These are phyloP conservation scores for Frankliniella intonsa DNA, from an alignment of 2,888 invertebrate genomes.

Conservation along the genomic window DNA sequence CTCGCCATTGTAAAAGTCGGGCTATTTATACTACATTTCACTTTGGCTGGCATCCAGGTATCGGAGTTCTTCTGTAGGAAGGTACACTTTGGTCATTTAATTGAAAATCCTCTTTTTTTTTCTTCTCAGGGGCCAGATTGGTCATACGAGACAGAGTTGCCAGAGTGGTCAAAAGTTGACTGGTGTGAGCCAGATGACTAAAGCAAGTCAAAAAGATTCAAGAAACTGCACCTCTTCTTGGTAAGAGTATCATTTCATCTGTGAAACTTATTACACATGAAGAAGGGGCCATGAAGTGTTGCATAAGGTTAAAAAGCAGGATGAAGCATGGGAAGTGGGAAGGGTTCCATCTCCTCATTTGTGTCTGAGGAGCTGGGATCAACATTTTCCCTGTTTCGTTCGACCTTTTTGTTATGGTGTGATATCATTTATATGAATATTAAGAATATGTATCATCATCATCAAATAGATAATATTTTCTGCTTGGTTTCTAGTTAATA, in stretches of 20 bases:
- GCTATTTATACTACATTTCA: conserved; percentile 21
- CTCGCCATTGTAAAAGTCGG: conserved; percentile 32
- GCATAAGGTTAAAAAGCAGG: no score
- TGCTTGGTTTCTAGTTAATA: not conserved
- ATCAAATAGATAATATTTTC: not conserved
- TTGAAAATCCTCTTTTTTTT: conserved; percentile 34
- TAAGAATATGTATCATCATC: not conserved
- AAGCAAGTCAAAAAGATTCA: conserved; percentile 36
- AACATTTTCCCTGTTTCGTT: conserved; percentile 34
- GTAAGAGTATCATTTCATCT: no score
- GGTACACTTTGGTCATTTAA: not conserved
- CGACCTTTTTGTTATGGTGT: not conserved
- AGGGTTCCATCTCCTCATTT: no score
- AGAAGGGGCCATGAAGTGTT: no score
- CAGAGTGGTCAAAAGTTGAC: conserved; percentile 84
- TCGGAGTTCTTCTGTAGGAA: conserved; percentile 25
- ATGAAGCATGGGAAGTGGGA: no score
- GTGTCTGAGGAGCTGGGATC: not conserved
- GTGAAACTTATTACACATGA: no score
- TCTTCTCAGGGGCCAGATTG: conserved; percentile 79
- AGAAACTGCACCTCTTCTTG: no score
- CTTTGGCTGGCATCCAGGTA: not conserved
- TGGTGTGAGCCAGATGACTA: conserved; percentile 67
- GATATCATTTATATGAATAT: not conserved
- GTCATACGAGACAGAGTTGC: conserved; percentile 88